These are phyloP conservation scores for Myoxocephalus aenaeus DNA, from an alignment of 2,797 vertebrate species.

Conservation along the genomic window DNA sequence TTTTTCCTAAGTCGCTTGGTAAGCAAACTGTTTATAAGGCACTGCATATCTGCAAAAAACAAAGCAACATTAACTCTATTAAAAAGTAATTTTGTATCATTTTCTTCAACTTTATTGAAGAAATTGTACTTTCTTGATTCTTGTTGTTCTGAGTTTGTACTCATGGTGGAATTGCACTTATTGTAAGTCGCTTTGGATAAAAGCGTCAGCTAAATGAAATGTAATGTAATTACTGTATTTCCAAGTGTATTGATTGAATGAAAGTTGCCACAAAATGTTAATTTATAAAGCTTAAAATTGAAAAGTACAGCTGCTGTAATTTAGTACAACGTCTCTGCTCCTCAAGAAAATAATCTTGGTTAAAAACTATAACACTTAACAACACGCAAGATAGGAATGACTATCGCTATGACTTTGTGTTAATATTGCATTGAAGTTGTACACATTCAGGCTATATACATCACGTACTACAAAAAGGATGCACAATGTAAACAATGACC, in stretches of 20 bases:
- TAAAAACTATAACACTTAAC: background rate
- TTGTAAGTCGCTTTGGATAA: too few relatives aligned
- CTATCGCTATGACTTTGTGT: constrained; percentile 9
- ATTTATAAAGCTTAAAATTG: background rate
- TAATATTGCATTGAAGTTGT: constrained; percentile 7
- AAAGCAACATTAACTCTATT: background rate
- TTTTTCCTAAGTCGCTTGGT: constrained; percentile 1
- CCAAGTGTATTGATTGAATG: background rate
- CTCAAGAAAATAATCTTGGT: background rate
- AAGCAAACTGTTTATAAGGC: constrained; percentile 3
- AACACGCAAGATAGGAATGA: background rate
- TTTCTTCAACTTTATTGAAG: too few relatives aligned
- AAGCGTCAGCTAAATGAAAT: too few relatives aligned
- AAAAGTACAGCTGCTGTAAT: background rate
- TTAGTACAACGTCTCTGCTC: background rate
- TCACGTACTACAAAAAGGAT: constrained; percentile 35
- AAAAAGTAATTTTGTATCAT: background rate
- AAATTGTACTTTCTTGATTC: too few relatives aligned
- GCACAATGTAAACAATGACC: constrained; percentile 50
- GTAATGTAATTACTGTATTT: background rate
- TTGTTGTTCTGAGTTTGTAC: too few relatives aligned
- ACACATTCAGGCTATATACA: constrained; percentile 5
- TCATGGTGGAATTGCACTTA: too few relatives aligned
- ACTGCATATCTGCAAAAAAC: background rate
- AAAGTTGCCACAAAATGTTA: background rate